Conservation (phyloP, 2,888 invertebrate genomes). For the Caradrina clavipalpis region DNA sequence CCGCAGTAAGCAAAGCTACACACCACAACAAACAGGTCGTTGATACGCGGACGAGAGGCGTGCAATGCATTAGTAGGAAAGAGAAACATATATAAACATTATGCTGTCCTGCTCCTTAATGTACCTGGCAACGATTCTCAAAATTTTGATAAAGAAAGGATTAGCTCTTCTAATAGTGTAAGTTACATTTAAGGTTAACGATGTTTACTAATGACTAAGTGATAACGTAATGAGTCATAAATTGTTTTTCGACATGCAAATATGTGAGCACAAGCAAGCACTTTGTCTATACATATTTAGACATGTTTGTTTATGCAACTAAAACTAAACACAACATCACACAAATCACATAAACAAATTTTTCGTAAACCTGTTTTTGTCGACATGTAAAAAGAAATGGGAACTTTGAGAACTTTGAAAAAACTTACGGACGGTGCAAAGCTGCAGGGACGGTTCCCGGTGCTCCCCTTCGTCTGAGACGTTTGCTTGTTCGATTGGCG, state of each 20-base stretch:
- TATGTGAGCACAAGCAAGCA: neutral
- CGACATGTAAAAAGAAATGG: constrained; percentile 10
- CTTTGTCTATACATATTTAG: constrained; percentile 1
- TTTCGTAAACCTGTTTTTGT: constrained; percentile 21
- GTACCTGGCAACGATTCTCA: constrained; percentile 74
- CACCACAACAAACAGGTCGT: constrained; percentile 84
- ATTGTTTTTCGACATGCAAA: constrained; percentile 6
- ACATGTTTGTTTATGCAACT: neutral
- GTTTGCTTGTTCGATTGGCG: constrained; percentile 73
- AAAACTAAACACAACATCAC: neutral
- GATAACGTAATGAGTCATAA: constrained; percentile 20
- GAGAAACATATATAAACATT: constrained; percentile 85
- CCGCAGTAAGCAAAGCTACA: constrained; percentile 77
- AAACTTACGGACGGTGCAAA: constrained; percentile 61
- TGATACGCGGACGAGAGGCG: constrained; percentile 82
- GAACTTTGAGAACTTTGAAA: constrained; percentile 71
- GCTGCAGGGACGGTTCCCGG: constrained; percentile 68
- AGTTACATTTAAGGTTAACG: constrained; percentile 14
- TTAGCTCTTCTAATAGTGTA: constrained; percentile 17
- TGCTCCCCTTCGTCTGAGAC: constrained; percentile 73
- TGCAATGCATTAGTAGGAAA: constrained; percentile 77
- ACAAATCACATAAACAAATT: neutral
- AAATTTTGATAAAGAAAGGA: constrained; percentile 56
- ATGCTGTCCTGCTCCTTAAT: constrained; percentile 70
- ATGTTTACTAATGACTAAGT: constrained; percentile 19